Conservation (phyloP, 2,888 invertebrate species). For the Acronicta psi region DNA sequence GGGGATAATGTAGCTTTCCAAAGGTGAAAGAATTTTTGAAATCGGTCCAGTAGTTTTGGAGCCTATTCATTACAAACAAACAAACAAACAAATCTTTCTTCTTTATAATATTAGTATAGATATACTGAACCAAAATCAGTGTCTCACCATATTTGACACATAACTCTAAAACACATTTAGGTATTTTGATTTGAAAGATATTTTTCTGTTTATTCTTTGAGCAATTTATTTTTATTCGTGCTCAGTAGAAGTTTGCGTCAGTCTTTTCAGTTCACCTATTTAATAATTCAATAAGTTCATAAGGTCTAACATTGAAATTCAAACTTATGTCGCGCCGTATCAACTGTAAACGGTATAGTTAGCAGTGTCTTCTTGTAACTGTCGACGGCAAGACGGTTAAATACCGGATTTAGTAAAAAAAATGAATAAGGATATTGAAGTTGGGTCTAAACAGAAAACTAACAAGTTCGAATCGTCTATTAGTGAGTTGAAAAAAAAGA, state of each 20-base stretch:
- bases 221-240: slow-evolving; percentile 25
- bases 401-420: slow-evolving; percentile 43
- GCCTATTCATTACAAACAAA: too few species aligned
- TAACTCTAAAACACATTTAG: slow-evolving; percentile 4
- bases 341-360: background rate
- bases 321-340: slow-evolving; percentile 48
- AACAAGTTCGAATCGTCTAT: slow-evolving; percentile 82
- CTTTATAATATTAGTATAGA: too few species aligned
- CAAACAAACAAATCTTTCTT: too few species aligned
- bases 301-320: slow-evolving; percentile 76
- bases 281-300: slow-evolving; percentile 80
- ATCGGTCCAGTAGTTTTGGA: too few species aligned
- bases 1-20: too few species aligned
- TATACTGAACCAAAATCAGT: background rate
- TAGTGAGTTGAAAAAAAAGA: slow-evolving; percentile 81
- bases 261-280: slow-evolving; percentile 66
- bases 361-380: slow-evolving; percentile 37
- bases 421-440: slow-evolving; percentile 77
- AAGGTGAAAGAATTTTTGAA: too few species aligned
- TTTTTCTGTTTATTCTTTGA: slow-evolving; percentile 2
- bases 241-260: slow-evolving; percentile 34
- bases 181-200: background rate
- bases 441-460: slow-evolving; percentile 68
- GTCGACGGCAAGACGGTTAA: slow-evolving; percentile 31
- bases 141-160: background rate